Conservation (phyloP, 2,113 vertebrate genomes). For the Protobothrops flavoviridis region DNA sequence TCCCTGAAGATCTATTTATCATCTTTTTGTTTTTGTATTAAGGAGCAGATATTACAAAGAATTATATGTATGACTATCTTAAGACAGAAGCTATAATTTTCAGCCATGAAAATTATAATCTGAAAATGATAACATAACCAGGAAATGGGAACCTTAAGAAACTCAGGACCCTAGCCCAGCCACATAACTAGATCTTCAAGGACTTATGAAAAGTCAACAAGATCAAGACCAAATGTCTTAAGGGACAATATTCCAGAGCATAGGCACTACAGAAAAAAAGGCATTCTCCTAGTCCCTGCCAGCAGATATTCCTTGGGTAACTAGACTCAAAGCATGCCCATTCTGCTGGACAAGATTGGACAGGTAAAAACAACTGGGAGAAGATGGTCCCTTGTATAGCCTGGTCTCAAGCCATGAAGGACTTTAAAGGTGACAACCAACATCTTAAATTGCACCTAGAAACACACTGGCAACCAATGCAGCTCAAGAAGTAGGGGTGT, state of each 20-base stretch:
- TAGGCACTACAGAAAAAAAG: not conserved
- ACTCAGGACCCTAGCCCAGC: not conserved
- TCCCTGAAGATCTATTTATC: constrained; percentile 56
- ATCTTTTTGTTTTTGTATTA: constrained; percentile 35
- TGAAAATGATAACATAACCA: not conserved
- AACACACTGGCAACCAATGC: not conserved
- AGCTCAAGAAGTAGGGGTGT: not conserved
- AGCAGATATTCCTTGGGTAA: not conserved
- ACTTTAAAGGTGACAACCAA: not conserved
- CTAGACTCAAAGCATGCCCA: not conserved
- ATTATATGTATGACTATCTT: not conserved
- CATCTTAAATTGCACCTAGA: not conserved
- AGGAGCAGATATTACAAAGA: constrained; percentile 12
- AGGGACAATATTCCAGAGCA: not conserved
- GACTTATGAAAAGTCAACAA: not conserved
- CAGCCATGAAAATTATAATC: not conserved
- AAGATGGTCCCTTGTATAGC: not conserved
- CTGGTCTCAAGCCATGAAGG: not conserved
- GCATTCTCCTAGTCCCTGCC: not conserved
- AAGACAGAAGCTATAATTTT: rapidly evolving
- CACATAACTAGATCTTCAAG: not conserved
- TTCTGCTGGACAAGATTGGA: not conserved
- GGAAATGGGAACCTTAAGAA: not conserved
- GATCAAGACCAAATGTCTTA: not conserved
- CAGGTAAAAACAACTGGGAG: not conserved